Percentiles rank a stretch among this genome's conserved stretches.
These are phyloP conservation scores for Julus scandinavius DNA, from an alignment of 2,888 invertebrate species.

Conservation along the genomic window DNA sequence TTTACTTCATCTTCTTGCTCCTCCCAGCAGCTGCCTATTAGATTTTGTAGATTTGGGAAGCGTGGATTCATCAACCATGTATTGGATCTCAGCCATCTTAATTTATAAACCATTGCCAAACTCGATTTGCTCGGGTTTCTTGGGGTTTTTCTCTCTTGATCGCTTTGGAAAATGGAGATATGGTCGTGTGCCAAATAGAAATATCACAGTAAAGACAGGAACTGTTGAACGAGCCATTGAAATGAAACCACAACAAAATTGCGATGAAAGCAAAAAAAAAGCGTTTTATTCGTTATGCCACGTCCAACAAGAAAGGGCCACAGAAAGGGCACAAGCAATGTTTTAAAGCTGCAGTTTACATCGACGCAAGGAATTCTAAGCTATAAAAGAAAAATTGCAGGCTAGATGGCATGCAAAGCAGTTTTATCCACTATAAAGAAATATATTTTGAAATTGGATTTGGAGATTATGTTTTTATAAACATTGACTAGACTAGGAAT, in stretches of 20 bases:
- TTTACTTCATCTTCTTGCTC: neutral
- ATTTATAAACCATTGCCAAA: conserved; percentile 46
- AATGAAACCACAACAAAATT: conserved; percentile 45
- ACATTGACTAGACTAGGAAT: too few relatives aligned
- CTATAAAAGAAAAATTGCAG: neutral
- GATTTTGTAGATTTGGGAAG: conserved; percentile 43
- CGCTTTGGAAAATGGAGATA: conserved; percentile 21
- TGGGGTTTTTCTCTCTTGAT: neutral
- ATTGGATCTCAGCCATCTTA: conserved; percentile 39
- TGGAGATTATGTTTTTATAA: too few relatives aligned
- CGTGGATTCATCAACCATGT: conserved; percentile 44
- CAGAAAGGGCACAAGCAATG: neutral
- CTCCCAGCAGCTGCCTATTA: conserved; percentile 40
- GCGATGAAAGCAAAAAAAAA: conserved; percentile 2
- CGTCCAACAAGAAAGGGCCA: neutral
- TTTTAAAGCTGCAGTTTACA: neutral
- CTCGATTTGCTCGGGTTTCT: conserved; percentile 32
- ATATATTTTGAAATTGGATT: too few relatives aligned
- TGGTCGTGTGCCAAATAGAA: conserved; percentile 46
- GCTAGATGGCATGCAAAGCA: neutral
- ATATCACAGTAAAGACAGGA: neutral
- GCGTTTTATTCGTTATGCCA: neutral
- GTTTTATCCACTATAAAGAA: too few relatives aligned
- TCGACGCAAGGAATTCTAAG: neutral
- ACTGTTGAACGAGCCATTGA: conserved; percentile 29